These are phyloP conservation scores for Pyrgus malvae DNA, from an alignment of 2,888 invertebrate genomes.

Conservation along the genomic window DNA sequence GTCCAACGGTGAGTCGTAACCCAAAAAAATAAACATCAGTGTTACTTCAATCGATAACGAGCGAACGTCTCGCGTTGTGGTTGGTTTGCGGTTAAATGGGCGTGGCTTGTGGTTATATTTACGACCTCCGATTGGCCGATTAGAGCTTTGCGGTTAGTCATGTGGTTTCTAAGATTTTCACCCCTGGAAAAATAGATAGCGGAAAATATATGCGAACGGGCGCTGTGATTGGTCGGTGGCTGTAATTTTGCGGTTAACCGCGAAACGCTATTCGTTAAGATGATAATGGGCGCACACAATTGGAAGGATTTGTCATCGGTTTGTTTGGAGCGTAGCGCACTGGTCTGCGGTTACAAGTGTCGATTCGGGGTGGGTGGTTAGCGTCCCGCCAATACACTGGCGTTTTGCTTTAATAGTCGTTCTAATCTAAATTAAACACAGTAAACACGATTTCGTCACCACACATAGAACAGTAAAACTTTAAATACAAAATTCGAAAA, in stretches of 20 bases:
- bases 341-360: constrained; percentile 45
- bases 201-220: constrained; percentile 66
- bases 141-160: constrained; percentile 80
- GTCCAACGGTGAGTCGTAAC: constrained; percentile 41
- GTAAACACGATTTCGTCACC: not conserved
- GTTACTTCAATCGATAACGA: constrained; percentile 68
- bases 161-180: constrained; percentile 84
- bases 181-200: constrained; percentile 78
- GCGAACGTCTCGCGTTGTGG: constrained; percentile 79
- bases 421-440: constrained; percentile 12
- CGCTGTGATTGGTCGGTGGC: constrained; percentile 66
- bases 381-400: constrained; percentile 30
- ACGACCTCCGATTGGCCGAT: constrained; percentile 82
- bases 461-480: not conserved
- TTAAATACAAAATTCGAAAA: not conserved
- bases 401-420: constrained; percentile 8
- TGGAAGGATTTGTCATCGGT: constrained; percentile 66
- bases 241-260: constrained; percentile 78
- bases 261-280: constrained; percentile 77
- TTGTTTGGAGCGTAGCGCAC: constrained; percentile 46
- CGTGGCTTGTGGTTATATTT: constrained; percentile 84
- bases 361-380: constrained; percentile 42
- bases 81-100: constrained; percentile 85
- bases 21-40: constrained; percentile 61
- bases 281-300: constrained; percentile 63